A percentile compares a stretch with the other conserved stretches of the same genome.
These are phyloP conservation scores for Tetrao urogallus DNA, from an alignment of 2,113 vertebrate species.

Conservation along the genomic window DNA sequence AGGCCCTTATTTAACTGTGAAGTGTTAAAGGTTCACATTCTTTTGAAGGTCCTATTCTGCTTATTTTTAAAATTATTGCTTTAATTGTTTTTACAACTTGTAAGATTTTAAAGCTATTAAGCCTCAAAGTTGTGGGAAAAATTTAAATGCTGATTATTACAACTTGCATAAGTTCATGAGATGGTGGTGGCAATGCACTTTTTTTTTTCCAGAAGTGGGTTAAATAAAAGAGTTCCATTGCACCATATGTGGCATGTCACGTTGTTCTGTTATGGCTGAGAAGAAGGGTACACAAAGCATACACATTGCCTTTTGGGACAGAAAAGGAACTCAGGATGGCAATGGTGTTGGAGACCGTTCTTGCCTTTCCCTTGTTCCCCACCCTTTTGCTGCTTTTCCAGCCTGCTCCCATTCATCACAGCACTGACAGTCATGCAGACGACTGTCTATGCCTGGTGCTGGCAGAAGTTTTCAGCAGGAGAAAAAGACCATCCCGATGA, in stretches of 20 bases:
- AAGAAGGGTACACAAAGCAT: conserved; percentile 25
- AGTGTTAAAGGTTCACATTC: conserved; percentile 88
- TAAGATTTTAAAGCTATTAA: conserved; percentile 90
- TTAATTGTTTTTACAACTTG: conserved; percentile 89
- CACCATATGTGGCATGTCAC: conserved; percentile 28
- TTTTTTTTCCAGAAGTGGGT: background rate
- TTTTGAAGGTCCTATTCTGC: conserved; percentile 80
- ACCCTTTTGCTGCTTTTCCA: background rate
- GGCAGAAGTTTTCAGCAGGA: background rate
- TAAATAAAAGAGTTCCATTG: conserved; percentile 23
- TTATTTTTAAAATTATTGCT: conserved; percentile 87
- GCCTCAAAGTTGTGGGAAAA: conserved; percentile 83
- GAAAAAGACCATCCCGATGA: background rate
- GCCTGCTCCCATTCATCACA: background rate
- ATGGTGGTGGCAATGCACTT: background rate
- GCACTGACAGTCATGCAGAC: background rate
- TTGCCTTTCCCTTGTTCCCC: background rate
- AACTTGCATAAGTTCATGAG: conserved; percentile 50
- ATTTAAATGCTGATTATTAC: conserved; percentile 74
- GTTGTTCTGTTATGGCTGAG: conserved; percentile 18
- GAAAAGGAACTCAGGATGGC: conserved; percentile 1
- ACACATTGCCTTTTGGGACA: background rate
- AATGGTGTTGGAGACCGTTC: background rate
- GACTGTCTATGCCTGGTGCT: accelerated
- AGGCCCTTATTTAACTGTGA: conserved; percentile 78